A percentile compares a stretch with the other conserved stretches of the same genome.
Conservation (phyloP, 2,113 vertebrate genomes). For the Leptocoma aspasia region DNA sequence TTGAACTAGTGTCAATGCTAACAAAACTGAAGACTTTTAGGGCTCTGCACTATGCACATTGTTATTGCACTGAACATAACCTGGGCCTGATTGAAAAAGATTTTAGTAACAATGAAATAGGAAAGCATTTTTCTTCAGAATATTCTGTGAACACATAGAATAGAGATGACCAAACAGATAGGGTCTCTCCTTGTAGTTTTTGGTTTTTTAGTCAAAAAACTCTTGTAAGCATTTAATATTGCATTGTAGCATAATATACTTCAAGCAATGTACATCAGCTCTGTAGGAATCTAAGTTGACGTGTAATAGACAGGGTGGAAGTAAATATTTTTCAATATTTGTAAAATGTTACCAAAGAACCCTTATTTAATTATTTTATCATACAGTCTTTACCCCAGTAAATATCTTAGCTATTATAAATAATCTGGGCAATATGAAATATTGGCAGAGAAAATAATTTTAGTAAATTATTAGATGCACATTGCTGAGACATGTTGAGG, state of each 20-base stretch:
- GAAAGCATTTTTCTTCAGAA: not conserved
- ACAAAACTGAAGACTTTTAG: slow-evolving; percentile 3
- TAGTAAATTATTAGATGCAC: not conserved
- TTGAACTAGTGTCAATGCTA: not conserved
- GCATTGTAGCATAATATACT: not conserved
- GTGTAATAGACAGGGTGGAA: not conserved
- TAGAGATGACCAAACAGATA: not conserved
- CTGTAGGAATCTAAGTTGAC: not conserved
- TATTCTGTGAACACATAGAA: not conserved
- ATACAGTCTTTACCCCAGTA: not conserved
- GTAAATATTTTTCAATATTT: not conserved
- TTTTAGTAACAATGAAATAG: not conserved
- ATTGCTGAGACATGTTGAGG: not conserved
- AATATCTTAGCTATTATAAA: not conserved
- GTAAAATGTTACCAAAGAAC: not conserved
- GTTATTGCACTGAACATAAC: not conserved
- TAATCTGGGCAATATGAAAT: not conserved
- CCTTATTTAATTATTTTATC: not conserved
- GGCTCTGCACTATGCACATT: not conserved
- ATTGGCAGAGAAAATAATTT: not conserved
- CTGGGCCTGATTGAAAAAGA: not conserved
- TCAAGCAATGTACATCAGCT: not conserved
- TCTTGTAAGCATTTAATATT: not conserved
- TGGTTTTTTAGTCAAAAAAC: not conserved
- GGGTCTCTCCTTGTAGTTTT: not conserved